phyloP scores from a whole-genome alignment of 2,888 invertebrate species.

The Monochamus alternatus region DNA sequence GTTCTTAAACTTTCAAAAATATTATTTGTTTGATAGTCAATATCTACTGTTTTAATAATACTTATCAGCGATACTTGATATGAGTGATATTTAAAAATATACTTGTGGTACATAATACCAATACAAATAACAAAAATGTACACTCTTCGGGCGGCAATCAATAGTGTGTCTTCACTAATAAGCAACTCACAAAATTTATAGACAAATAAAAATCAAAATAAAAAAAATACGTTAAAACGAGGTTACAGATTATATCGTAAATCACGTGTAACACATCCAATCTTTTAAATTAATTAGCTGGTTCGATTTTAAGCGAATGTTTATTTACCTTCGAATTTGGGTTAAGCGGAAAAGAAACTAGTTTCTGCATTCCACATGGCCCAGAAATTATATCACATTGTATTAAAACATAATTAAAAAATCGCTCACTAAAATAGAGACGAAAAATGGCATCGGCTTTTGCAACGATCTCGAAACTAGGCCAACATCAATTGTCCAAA shows the following conservation, averaged over 20 bases:
- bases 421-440: slow-evolving; percentile 14
- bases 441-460: slow-evolving; percentile 17
- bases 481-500: slow-evolving; percentile 28
- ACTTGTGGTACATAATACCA: too few species aligned
- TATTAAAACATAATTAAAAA: slow-evolving; percentile 21
- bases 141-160: too few species aligned
- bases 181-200: slow-evolving; percentile 17
- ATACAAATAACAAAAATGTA: too few species aligned
- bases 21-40: too few species aligned
- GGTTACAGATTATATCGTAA: not conserved
- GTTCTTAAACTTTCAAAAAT: too few species aligned
- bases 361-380: slow-evolving; percentile 38
- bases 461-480: slow-evolving; percentile 23
- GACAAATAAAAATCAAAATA: not conserved
- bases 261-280: slow-evolving; percentile 7
- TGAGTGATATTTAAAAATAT: too few species aligned
- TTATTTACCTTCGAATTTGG: slow-evolving; percentile 35
- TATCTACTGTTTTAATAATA: too few species aligned
- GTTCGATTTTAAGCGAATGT: slow-evolving; percentile 15
- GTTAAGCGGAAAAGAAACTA: slow-evolving; percentile 43
- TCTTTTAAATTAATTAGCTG: not conserved
- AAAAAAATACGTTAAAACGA: not conserved
- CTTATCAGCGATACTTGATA: too few species aligned
- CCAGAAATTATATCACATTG: slow-evolving; percentile 31
- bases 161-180: too few species aligned